Evolutionary conservation across 2,113 vertebrate genomes (phyloP), one percentile per base, ranked within the genome.

Genomic region (Pteruthius melanotis): DNA sequence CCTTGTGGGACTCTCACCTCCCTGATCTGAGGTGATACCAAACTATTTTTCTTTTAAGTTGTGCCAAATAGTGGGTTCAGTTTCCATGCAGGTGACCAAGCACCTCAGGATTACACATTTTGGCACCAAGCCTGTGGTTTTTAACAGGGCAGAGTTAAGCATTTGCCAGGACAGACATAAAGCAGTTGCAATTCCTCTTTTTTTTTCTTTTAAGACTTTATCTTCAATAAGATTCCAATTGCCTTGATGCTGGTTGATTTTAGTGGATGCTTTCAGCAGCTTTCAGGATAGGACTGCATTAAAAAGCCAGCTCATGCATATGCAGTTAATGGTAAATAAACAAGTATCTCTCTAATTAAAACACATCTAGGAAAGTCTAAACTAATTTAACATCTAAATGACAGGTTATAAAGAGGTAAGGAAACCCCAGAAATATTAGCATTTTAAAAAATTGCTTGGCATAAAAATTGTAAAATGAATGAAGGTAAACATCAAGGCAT

Each of bases 321-420:
- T 95, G 88, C 49, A 94, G 49, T 60, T 64, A 75, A 64, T 82
- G 49, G 80, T 89, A 94, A 92, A 95, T 83, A 96, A 96, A 86
- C 64, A 86, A 88, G 63, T 81, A 76, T 70, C 23, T 86, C 50
- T 77, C 70, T 80, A 94, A 93, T 94, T 88, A 95, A 95, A 95
- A 83, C 59, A 71, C 28, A 37, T 83, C 85, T 74, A 81, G 45
- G 47, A 81, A 92, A 89, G 40, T 64, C 83, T 93, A 94, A 95
- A 95, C 60, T 61, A 70, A 92, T 90, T 94, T 89, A 83, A 74
- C n/a, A 42, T 87, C 60, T 77, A 84, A 94, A 78, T 87, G 79
- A 81, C 64, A 81, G 54, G 69, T 57, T 44, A 71, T 75, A 93
- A 95, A 86, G 28, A 52, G 15, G 49, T 60, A 71, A 94, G 47